Evolutionary conservation across 1,140 invertebrate species (phyloP).

Genomic region (Caenorhabditis remanei): DNA sequence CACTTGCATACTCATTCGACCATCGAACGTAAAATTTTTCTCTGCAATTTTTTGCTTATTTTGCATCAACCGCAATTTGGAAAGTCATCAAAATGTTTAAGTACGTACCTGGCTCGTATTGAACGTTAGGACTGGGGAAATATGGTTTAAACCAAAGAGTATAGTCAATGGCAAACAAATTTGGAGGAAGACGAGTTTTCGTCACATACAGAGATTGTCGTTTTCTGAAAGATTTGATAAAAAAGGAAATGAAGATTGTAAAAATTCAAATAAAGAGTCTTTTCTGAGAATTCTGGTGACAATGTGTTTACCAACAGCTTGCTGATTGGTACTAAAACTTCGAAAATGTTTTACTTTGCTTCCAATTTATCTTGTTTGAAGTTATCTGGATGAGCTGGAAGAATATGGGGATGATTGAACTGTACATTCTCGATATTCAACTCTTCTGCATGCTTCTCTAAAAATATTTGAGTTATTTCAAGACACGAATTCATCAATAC

Average conservation of each 20-base stretch:
- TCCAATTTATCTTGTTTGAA: not conserved
- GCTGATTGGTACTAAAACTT: too few relatives aligned
- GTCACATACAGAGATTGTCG: slow-evolving; percentile 11
- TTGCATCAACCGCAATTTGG: not conserved
- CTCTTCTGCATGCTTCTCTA: not conserved
- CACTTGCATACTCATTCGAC: slow-evolving; percentile 5
- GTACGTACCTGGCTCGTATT: slow-evolving; percentile 42
- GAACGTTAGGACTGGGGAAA: slow-evolving; percentile 3
- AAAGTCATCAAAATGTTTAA: not conserved
- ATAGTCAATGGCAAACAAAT: slow-evolving; percentile 49
- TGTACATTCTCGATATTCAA: slow-evolving; percentile 3
- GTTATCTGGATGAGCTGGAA: slow-evolving; percentile 31
- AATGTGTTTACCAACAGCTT: too few relatives aligned
- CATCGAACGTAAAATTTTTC: slow-evolving; percentile 48
- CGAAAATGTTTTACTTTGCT: not conserved
- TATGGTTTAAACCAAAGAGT: slow-evolving; percentile 33
- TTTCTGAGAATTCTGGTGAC: too few relatives aligned
- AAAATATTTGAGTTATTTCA: not conserved
- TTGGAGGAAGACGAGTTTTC: slow-evolving; percentile 22
- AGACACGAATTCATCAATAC: not conserved
- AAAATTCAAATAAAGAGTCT: too few relatives aligned
- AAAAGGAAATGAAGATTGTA: not conserved
- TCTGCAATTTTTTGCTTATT: not conserved
- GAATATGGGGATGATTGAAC: slow-evolving; percentile 15
- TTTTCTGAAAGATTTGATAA: not conserved